phyloP scores from a whole-genome alignment of 2,888 invertebrate species.

The Julus scandinavius region DNA sequence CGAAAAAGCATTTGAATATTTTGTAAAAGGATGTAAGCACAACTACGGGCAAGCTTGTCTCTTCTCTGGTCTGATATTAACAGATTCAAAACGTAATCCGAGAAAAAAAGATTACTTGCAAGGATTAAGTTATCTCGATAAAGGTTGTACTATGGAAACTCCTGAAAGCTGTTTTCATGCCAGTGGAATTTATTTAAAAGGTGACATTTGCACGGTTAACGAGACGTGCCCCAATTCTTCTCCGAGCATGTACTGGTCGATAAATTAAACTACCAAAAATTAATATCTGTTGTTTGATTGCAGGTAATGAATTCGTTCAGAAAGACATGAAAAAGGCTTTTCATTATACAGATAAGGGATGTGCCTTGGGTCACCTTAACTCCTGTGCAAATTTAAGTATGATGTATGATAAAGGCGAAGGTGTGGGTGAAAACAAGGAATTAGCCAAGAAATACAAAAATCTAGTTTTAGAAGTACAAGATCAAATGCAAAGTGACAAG shows the following conservation, averaged over 20 bases:
- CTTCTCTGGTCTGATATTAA: constrained; percentile 77
- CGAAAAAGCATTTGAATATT: constrained; percentile 76
- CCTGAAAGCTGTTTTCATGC: constrained; percentile 82
- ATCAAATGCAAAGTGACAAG: constrained; percentile 67
- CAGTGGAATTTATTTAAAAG: constrained; percentile 81
- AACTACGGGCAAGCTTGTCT: constrained; percentile 78
- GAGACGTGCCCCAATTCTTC: neutral
- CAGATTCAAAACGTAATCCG: constrained; percentile 64
- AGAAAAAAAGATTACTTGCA: constrained; percentile 60
- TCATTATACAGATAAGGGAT: constrained; percentile 79
- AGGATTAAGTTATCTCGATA: constrained; percentile 70
- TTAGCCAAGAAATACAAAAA: constrained; percentile 79
- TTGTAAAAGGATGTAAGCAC: constrained; percentile 81
- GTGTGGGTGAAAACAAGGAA: constrained; percentile 77
- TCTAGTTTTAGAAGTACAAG: constrained; percentile 77
- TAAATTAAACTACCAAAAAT: neutral
- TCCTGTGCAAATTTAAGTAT: constrained; percentile 91
- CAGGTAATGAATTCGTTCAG: constrained; percentile 69
- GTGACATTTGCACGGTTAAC: constrained; percentile 63
- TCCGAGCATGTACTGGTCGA: neutral
- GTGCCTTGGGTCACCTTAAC: constrained; percentile 84
- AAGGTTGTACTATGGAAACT: constrained; percentile 67
- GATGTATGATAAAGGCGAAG: constrained; percentile 87
- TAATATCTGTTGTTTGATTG: neutral
- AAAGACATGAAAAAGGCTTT: constrained; percentile 82